A percentile compares a stretch with the other conserved stretches of the same genome.
Evolutionary conservation across 2,888 invertebrate species (phyloP).

Genomic region (Anaspis maculata): DNA sequence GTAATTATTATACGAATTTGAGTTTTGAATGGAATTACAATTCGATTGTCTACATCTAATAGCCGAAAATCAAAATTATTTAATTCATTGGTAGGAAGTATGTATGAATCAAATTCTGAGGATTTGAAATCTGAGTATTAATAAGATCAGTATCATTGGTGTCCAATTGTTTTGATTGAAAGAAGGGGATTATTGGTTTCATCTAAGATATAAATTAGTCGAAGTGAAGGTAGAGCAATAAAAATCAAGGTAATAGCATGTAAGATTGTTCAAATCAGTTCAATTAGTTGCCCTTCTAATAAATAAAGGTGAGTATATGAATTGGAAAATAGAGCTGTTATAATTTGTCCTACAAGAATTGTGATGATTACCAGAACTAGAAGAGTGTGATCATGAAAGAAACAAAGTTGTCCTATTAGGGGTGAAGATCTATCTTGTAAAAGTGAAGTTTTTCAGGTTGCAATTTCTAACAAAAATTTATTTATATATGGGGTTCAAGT

Average conservation of each 20-base stretch:
- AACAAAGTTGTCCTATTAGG: constrained; percentile 58
- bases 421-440: constrained; percentile 55
- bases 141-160: constrained; percentile 47
- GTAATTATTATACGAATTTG: constrained; percentile 57
- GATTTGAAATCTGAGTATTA: constrained; percentile 53
- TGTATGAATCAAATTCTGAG: constrained; percentile 55
- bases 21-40: constrained; percentile 50
- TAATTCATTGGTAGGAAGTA: constrained; percentile 46
- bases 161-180: constrained; percentile 55
- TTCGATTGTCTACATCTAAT: constrained; percentile 57
- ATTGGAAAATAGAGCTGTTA: constrained; percentile 49
- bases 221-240: constrained; percentile 54
- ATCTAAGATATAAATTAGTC: constrained; percentile 53
- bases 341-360: constrained; percentile 50
- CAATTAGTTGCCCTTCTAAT: constrained; percentile 53
- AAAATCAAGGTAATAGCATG: constrained; percentile 54
- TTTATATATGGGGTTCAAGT: constrained; percentile 62
- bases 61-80: constrained; percentile 45
- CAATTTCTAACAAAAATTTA: constrained; percentile 54
- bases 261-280: constrained; percentile 56
- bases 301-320: constrained; percentile 50
- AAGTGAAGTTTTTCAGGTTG: constrained; percentile 50
- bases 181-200: constrained; percentile 52
- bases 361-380: constrained; percentile 56
- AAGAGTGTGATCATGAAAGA: constrained; percentile 56